Percentiles rank a stretch among this genome's conserved stretches.
phyloP scores from a whole-genome alignment of 2,113 vertebrate genomes.

The Diadophis punctatus region DNA sequence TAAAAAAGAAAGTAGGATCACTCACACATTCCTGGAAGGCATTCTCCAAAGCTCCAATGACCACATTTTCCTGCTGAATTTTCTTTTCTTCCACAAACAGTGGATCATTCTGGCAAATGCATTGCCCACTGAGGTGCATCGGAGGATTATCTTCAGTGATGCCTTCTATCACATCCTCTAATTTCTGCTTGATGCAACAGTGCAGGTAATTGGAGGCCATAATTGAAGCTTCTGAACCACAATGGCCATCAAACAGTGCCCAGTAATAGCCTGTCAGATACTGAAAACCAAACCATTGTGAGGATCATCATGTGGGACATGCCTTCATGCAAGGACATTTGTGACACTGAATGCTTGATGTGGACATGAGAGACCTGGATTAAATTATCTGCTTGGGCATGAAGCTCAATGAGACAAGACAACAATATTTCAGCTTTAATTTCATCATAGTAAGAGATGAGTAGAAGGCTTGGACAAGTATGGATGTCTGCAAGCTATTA shows the following conservation, averaged over 20 bases:
- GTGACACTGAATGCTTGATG: not conserved
- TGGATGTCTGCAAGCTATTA: not conserved
- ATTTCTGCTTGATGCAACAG: slow-evolving; percentile 73
- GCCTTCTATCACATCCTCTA: slow-evolving; percentile 67
- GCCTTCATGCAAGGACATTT: not conserved
- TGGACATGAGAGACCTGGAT: not conserved
- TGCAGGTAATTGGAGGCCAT: slow-evolving; percentile 74
- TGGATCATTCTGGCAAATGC: slow-evolving; percentile 67
- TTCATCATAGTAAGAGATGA: too few species aligned
- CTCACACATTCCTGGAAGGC: slow-evolving; percentile 78
- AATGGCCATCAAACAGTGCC: slow-evolving; percentile 75
- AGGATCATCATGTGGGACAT: not conserved
- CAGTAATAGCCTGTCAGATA: slow-evolving; percentile 71
- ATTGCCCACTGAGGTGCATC: slow-evolving; percentile 67
- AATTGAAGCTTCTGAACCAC: slow-evolving; percentile 70
- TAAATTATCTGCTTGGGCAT: not conserved
- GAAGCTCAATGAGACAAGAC: not conserved
- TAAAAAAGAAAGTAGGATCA: not conserved
- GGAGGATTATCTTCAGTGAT: slow-evolving; percentile 62
- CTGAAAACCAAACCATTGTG: slow-evolving; percentile 43
- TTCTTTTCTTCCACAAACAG: slow-evolving; percentile 74
- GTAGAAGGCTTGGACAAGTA: not conserved
- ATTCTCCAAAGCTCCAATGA: slow-evolving; percentile 71
- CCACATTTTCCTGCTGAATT: slow-evolving; percentile 62
- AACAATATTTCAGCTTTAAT: not conserved